A percentile compares a stretch with the other conserved stretches of the same genome.
phyloP scores from a whole-genome alignment of 92 coral and sea anemone species.

The Palythoa grandiflora region DNA sequence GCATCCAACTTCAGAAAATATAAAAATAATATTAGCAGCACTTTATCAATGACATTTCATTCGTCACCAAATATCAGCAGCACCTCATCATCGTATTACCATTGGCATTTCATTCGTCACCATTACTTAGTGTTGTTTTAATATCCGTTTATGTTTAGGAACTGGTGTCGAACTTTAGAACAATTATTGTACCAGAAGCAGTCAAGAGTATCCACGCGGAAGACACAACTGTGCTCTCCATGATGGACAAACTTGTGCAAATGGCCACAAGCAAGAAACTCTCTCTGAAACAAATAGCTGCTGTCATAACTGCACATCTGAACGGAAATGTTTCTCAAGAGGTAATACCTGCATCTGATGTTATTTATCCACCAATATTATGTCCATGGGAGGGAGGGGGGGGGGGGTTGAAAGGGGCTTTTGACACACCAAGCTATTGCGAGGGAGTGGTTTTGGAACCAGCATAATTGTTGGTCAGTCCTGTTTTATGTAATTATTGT shows the following conservation, averaged over 20 bases:
- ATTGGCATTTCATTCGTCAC: not conserved
- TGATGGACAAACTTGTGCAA: conserved; percentile 77
- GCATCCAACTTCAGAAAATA: too few species aligned
- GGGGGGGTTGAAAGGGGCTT: too few species aligned
- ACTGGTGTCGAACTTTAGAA: conserved; percentile 94
- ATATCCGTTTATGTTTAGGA: conserved; percentile 63
- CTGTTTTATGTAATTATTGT: too few species aligned
- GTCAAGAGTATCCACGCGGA: conserved; percentile 83
- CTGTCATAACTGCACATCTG: conserved; percentile 58
- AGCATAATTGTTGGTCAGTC: too few species aligned
- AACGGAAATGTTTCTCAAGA: conserved; percentile 44
- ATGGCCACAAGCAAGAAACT: conserved; percentile 62
- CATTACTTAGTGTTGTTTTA: not conserved
- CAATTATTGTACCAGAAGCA: conserved; percentile 97
- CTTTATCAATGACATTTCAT: too few species aligned
- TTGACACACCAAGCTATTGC: too few species aligned
- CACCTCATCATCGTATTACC: not conserved
- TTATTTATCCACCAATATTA: too few species aligned
- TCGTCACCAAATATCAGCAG: not conserved
- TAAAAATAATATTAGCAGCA: too few species aligned
- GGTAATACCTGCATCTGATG: conserved; percentile 13
- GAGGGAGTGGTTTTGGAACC: too few species aligned
- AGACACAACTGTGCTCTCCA: conserved; percentile 80
- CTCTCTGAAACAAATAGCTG: conserved; percentile 54
- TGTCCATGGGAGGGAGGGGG: too few species aligned